Evolutionary conservation across 2,888 invertebrate species (phyloP), one percentile per base, ranked within the genome.

Genomic region (Melanotus villosus): DNA sequence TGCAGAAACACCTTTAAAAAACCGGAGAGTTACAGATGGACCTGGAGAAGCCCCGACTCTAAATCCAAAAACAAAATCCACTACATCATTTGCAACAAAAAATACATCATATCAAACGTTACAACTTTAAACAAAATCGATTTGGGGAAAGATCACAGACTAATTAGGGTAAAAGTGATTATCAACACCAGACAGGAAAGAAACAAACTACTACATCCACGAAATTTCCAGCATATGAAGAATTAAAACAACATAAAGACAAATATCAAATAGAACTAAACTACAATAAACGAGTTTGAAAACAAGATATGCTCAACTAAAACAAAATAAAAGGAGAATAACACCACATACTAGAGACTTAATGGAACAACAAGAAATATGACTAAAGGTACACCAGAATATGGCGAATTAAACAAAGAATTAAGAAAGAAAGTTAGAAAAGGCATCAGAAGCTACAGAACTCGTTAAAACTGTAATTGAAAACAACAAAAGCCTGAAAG

Each of bases 1-100:
- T 54, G 16, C n/a, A 16, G 6, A 32, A 54, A 54, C 7, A 54
- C 54, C 9, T 52, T 54, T 12, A 30, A 34, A 32, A 54, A 54
- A 30, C 54, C 7, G 54, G 1, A n/a, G n/a, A n/a, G n/a, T n/a
- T n/a, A n/a, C n/a, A 32, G 32, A 52, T 52, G 16, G 52, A 52
- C 52, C 2, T 52, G 52, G 30, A 26, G 21, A 52, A 30, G 4
- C 12, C 52, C 54, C 7, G 18, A 30, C 34, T 4, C 1, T 5
- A 32, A 54, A 12, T 32, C 32, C 1, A 54, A 32, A n/a, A 54
- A 14, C 26, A 16, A 30, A 34, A 54, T 54, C 4, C 4, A 54
- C 9, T 52, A 52, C 16, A 2, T 50, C 1, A 54, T 54, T 6
- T 14, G 6, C 5, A 54, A 54, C 34, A 14, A 54, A 14, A 54